Evolutionary conservation across 2,888 invertebrate genomes (phyloP), one percentile per base, ranked within the genome.

Genomic region (Brenthis ino): DNA sequence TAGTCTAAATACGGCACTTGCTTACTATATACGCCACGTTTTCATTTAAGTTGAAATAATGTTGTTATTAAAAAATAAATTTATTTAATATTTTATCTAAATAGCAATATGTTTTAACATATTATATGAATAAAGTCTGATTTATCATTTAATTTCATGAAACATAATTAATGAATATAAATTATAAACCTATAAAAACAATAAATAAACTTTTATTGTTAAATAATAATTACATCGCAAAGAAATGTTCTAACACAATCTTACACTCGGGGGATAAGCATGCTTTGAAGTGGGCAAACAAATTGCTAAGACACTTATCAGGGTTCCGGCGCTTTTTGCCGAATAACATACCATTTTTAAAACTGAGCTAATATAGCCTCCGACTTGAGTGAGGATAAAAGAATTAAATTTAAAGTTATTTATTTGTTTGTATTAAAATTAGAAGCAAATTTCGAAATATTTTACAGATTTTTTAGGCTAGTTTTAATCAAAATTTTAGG

Each of bases 211-310:
- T 12, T 57, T 57, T 37, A 37, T 20, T 47, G 20, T 57, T 8
- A 43, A 57, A 57, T 57, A 47, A 57, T 28, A 28, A 57, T 58
- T 3, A 24, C 5, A 63, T 48, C 20, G 50, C 48, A 67, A 67
- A 66, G 56, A 68, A 63, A 66, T 65, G 48, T 33, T 37, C 68
- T 55, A 68, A 71, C 53, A 67, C 60, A 77, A 74, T 77, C 80
- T 70, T 71, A 74, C 76, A 72, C 75, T 48, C 58, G 48, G 58
- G 48, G 58, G 58, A 58, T 48, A 77, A 83, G 79, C 79, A 80
- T 76, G 81, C 84, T 85, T 88, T 86, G 85, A 85, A 85, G 85
- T 87, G 82, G 81, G 82, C 80, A 87, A 89, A 88, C 85, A 86
- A 90, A 87, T 87, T 85, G 83, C 80, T 72, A 73, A 77, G 80